A percentile compares a stretch with the other conserved stretches of the same genome.
phyloP scores from a whole-genome alignment of 2,888 invertebrate species.

The Physocephala rufipes region DNA sequence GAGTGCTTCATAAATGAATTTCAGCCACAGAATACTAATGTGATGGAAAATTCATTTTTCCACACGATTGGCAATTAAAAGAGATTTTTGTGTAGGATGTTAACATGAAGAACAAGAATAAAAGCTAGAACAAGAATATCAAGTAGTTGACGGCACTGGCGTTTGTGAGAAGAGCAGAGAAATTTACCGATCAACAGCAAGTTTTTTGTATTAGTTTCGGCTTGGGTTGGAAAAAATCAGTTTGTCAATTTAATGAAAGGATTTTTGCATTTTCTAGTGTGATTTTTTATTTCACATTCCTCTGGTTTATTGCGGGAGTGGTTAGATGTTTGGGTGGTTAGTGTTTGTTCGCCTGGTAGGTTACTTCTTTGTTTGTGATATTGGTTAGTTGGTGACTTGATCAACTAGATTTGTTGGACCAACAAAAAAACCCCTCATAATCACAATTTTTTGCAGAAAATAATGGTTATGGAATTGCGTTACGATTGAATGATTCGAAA shows the following conservation, averaged over 20 bases:
- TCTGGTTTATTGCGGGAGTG: too few species aligned
- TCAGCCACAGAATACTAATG: slow-evolving; percentile 64
- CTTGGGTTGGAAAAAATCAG: slow-evolving; percentile 49
- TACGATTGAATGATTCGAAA: too few species aligned
- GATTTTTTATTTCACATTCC: too few species aligned
- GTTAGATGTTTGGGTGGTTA: too few species aligned
- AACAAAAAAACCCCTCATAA: too few species aligned
- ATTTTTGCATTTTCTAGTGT: background rate
- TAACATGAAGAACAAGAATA: slow-evolving; percentile 18
- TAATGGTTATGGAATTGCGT: too few species aligned
- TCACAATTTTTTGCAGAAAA: too few species aligned
- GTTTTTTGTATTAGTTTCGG: slow-evolving; percentile 45
- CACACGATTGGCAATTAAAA: slow-evolving; percentile 65
- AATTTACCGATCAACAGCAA: background rate
- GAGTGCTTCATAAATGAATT: slow-evolving; percentile 64
- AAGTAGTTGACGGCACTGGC: background rate
- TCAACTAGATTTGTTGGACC: too few species aligned
- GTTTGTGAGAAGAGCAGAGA: slow-evolving; percentile 37
- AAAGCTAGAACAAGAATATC: background rate
- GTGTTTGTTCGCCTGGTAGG: too few species aligned
- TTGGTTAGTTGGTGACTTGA: too few species aligned
- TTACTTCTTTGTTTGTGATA: too few species aligned
- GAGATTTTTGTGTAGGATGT: slow-evolving; percentile 53
- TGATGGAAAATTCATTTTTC: slow-evolving; percentile 65
- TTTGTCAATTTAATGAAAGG: slow-evolving; percentile 31